Base-by-base conservation (phyloP, 2,888 invertebrate species). In the Rugalucina vietnamica region DNA sequence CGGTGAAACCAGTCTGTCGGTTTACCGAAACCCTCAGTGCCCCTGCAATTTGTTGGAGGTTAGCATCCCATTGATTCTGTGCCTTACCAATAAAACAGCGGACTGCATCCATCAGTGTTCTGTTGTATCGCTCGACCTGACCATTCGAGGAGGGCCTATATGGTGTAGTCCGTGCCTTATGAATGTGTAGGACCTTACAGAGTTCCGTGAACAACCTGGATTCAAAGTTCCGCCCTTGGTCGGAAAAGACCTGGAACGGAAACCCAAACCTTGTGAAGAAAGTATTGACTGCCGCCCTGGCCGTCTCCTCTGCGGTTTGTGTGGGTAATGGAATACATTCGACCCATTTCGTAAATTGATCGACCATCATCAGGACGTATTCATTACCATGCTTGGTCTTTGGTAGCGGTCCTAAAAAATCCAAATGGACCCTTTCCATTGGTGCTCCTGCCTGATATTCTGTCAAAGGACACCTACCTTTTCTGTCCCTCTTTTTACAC, bases 381-480 rank as follows among this genome's bases (percentile, higher is more conserved):
- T 78, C 69, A 65, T 82, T 78, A 1, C 78, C 70, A n/a, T 49
- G 43, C 1, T 36, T 14, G 29, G 74, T 78, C 34, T 69, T 73
- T 4, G 77, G 73, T n/a, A 82, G 65, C 24, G 78, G 82, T 18
- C 82, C 82, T 2, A 82, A 29, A 24, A 77, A 82, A 65, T 82
- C 82, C 24, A 82, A 39, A 73, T 82, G 82, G 24, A 82, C 78
- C 12, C 77, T 2, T 43, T 82, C 77, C 82, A 82, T 82, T 3
- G 82, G 82, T 32, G 65, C 18, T 96, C 97, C 92, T 98, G 99
- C 95, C 97, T 98, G 36, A 97, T 97, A 93, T 98, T 98, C 49
- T 57, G 34, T 82, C 4, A 81, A 18, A 34, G 76, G 76, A 24
- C 78, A 54, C 18, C 18, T 43, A 43, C 8, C 43, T 43, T 70